phyloP scores from a whole-genome alignment of 2,797 vertebrate genomes.

The Acridotheres tristis region DNA sequence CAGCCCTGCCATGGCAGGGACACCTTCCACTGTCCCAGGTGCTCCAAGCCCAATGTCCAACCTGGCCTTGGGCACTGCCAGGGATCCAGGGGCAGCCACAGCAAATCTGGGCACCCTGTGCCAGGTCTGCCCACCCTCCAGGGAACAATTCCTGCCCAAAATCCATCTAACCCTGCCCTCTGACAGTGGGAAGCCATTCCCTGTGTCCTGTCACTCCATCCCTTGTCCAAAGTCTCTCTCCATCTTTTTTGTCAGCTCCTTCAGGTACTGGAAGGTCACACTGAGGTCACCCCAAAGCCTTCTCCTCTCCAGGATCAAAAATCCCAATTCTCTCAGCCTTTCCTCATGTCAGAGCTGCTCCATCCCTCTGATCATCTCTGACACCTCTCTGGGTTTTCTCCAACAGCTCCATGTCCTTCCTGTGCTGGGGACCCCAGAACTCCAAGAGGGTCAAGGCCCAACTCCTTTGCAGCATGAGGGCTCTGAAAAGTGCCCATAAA shows the following conservation, averaged over 20 bases:
- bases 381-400: not conserved
- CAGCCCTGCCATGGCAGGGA: not conserved
- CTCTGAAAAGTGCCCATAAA: not conserved
- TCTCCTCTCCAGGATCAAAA: not conserved
- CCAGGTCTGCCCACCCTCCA: not conserved
- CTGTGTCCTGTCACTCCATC: not conserved
- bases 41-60: fast-evolving
- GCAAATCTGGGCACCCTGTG: not conserved
- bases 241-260: not conserved
- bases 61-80: not conserved
- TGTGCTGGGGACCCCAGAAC: not conserved
- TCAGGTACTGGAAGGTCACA: not conserved
- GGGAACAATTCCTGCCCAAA: fast-evolving
- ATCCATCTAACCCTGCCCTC: fast-evolving
- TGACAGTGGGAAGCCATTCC: not conserved
- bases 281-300: fast-evolving
- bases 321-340: not conserved
- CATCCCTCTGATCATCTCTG: not conserved
- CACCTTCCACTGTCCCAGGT: not conserved
- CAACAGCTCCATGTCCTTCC: not conserved
- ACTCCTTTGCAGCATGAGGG: fast-evolving
- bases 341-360: not conserved
- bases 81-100: not conserved
- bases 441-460: not conserved
- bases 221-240: not conserved